phyloP scores from a whole-genome alignment of 2,888 invertebrate species.

The Smittia aterrima region DNA sequence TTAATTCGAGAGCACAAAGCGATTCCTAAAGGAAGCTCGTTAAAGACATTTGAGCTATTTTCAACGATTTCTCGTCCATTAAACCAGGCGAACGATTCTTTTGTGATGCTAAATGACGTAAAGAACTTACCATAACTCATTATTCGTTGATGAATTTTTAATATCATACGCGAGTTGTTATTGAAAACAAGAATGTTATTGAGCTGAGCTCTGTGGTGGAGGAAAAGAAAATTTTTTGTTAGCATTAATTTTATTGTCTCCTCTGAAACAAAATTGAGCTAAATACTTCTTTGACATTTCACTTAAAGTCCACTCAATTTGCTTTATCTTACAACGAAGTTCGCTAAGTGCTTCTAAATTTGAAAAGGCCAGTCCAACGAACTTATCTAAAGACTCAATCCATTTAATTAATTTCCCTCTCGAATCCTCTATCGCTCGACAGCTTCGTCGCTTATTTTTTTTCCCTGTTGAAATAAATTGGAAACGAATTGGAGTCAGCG shows the following conservation, averaged over 20 bases:
- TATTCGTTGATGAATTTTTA: slow-evolving; percentile 35
- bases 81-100: background rate
- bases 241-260: background rate
- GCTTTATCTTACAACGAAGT: background rate
- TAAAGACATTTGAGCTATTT: slow-evolving; percentile 15
- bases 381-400: background rate
- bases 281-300: background rate
- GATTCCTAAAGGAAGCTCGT: slow-evolving; percentile 35
- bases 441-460: background rate
- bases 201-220: background rate
- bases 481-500: slow-evolving; percentile 37
- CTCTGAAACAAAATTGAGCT: no score
- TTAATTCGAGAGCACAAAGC: slow-evolving; percentile 3
- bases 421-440: background rate
- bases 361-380: slow-evolving; percentile 4
- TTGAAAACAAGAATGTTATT: background rate
- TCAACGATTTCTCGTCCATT: background rate
- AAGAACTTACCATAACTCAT: slow-evolving; percentile 12
- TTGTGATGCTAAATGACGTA: slow-evolving; percentile 6
- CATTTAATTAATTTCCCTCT: background rate
- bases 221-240: background rate
- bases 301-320: background rate
- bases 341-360: background rate
- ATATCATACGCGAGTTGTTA: slow-evolving; percentile 21
- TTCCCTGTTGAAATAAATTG: slow-evolving; percentile 29